phyloP scores from a whole-genome alignment of 2,113 vertebrate species.

The Castor canadensis region DNA sequence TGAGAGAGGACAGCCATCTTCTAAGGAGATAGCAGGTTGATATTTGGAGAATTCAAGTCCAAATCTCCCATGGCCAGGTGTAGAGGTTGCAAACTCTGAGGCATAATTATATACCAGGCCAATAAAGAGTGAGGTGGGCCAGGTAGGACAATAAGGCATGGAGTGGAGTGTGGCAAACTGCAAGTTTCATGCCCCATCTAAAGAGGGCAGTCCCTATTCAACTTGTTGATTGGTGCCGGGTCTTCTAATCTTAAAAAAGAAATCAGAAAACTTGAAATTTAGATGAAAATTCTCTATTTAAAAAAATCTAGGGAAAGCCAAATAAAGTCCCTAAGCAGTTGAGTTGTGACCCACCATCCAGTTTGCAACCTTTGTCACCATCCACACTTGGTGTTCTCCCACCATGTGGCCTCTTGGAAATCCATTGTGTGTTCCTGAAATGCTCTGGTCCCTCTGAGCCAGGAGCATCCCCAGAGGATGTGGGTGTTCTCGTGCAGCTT shows the following conservation, averaged over 20 bases:
- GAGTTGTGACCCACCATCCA: too few relatives aligned
- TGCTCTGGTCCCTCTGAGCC: background rate
- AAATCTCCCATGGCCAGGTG: background rate
- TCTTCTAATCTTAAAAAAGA: background rate
- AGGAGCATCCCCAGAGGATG: background rate
- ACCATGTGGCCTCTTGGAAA: background rate
- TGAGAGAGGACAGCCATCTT: background rate
- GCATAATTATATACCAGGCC: background rate
- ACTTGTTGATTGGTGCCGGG: background rate
- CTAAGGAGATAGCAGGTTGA: background rate
- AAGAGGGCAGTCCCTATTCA: background rate
- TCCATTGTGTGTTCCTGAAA: background rate
- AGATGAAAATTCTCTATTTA: background rate
- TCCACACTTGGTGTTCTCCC: background rate
- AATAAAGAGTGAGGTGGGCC: background rate
- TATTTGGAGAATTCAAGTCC: background rate
- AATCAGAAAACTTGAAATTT: background rate
- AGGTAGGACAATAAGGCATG: accelerated
- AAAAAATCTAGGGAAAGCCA: background rate
- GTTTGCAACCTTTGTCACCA: background rate
- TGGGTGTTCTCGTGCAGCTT: background rate
- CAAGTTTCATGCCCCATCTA: background rate
- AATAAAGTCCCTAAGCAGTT: background rate
- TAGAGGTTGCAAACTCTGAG: background rate
- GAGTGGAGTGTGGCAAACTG: background rate